These are phyloP conservation scores for Drosophila robusta DNA, from an alignment of 2,888 invertebrate genomes.

Conservation along the genomic window DNA sequence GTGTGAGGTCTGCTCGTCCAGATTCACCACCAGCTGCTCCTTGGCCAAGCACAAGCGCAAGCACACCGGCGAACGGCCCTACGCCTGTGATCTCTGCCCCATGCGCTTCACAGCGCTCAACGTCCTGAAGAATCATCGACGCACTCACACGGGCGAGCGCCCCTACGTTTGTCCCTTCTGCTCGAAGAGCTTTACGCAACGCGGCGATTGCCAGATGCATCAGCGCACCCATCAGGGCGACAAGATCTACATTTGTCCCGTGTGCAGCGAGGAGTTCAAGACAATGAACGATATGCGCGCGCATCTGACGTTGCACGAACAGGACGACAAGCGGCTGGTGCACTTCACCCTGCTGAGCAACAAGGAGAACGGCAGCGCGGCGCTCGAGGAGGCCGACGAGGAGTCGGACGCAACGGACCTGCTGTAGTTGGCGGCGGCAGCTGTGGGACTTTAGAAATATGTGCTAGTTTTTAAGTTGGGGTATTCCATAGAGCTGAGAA, in stretches of 20 bases:
- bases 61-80: slow-evolving; percentile 87
- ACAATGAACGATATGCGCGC: slow-evolving; percentile 86
- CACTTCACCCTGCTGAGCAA: slow-evolving; percentile 61
- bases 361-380: slow-evolving; percentile 55
- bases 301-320: slow-evolving; percentile 86
- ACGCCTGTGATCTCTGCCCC: slow-evolving; percentile 87
- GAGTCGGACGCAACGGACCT: slow-evolving; percentile 50
- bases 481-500: slow-evolving; percentile 5
- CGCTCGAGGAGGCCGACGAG: slow-evolving; percentile 54
- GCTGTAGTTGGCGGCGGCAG: slow-evolving; percentile 19
- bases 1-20: slow-evolving; percentile 86
- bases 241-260: slow-evolving; percentile 75
- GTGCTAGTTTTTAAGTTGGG: slow-evolving; percentile 18
- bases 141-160: slow-evolving; percentile 87
- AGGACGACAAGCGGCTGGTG: slow-evolving; percentile 63
- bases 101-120: slow-evolving; percentile 87
- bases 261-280: slow-evolving; percentile 84
- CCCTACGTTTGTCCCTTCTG: slow-evolving; percentile 87
- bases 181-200: slow-evolving; percentile 87
- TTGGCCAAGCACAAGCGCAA: slow-evolving; percentile 87
- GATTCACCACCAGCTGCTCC: slow-evolving; percentile 87
- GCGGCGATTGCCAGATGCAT: slow-evolving; percentile 87
- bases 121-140: slow-evolving; percentile 87
- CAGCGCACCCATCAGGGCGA: slow-evolving; percentile 87
- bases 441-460: slow-evolving; percentile 26